These are phyloP conservation scores for Hexactinellida sp. DNA, from an alignment of 37 sponge, comb jelly and placozoan genomes.

Conservation along the genomic window DNA sequence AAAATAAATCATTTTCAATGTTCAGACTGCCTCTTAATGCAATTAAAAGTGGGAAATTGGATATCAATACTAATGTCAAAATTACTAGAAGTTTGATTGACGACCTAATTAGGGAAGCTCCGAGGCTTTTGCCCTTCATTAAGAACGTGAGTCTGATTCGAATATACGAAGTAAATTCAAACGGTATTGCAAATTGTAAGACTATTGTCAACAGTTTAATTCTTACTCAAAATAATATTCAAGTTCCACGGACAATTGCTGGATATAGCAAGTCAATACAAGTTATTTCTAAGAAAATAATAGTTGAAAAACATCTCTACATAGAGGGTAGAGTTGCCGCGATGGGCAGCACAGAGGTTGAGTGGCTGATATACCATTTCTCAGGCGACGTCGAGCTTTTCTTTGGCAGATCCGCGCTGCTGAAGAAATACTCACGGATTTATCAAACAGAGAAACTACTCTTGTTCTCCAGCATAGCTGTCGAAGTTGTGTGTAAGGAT, in stretches of 20 bases:
- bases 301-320: background rate
- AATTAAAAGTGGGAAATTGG: background rate
- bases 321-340: background rate
- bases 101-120: background rate
- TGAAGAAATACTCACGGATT: background rate
- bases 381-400: background rate
- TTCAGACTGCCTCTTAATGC: background rate
- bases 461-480: background rate
- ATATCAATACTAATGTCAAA: background rate
- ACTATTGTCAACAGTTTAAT: background rate
- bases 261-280: background rate
- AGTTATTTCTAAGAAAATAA: background rate
- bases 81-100: background rate
- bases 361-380: background rate
- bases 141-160: background rate
- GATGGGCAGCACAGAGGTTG: background rate
- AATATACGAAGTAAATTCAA: background rate
- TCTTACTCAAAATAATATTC: background rate
- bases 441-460: background rate
- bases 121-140: background rate
- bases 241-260: background rate
- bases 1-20: background rate
- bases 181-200: background rate
- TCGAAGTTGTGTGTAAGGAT: background rate
- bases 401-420: background rate